Evolutionary conservation across 1,140 invertebrate species (phyloP).

Genomic region (Amphibalanus amphitrite): DNA sequence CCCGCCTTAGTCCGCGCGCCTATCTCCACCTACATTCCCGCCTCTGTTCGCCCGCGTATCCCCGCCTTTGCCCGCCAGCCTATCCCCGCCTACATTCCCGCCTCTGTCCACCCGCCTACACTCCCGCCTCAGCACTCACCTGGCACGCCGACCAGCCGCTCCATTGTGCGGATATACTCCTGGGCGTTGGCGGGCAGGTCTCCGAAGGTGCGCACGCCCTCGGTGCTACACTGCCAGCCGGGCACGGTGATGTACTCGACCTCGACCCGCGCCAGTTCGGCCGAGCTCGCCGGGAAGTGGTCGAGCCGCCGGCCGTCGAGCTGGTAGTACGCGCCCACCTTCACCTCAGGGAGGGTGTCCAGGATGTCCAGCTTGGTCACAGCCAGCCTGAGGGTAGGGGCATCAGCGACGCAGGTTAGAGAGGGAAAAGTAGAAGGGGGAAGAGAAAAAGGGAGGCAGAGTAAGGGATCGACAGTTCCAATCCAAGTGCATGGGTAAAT

Average conservation of each 20-base stretch:
- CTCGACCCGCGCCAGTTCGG: conserved; percentile 51
- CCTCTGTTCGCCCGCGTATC: too few relatives aligned
- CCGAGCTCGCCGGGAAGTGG: conserved; percentile 57
- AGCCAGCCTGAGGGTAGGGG: conserved; percentile 46
- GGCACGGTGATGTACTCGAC: conserved; percentile 80
- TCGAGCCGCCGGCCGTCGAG: conserved; percentile 61
- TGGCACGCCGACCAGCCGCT: conserved; percentile 66
- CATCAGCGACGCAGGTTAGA: too few relatives aligned
- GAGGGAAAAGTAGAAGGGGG: too few relatives aligned
- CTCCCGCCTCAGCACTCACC: conserved; percentile 11
- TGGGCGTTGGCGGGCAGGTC: conserved; percentile 76
- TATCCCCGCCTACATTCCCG: too few relatives aligned
- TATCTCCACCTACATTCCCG: too few relatives aligned
- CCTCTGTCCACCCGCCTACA: conserved; percentile 11
- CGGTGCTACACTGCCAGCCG: conserved; percentile 78
- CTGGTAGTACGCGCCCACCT: conserved; percentile 58
- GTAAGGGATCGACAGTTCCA: too few relatives aligned
- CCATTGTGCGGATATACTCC: conserved; percentile 68
- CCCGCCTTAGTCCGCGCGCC: too few relatives aligned
- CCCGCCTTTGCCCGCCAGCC: too few relatives aligned
- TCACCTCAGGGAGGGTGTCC: conserved; percentile 66
- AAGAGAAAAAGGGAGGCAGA: too few relatives aligned
- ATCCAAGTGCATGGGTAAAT: too few relatives aligned
- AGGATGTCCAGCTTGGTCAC: conserved; percentile 95
- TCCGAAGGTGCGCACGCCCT: conserved; percentile 56